Evolutionary conservation across 2,888 invertebrate genomes (phyloP), one percentile per base, ranked within the genome.

Genomic region (Pyrocoelia pectoralis): DNA sequence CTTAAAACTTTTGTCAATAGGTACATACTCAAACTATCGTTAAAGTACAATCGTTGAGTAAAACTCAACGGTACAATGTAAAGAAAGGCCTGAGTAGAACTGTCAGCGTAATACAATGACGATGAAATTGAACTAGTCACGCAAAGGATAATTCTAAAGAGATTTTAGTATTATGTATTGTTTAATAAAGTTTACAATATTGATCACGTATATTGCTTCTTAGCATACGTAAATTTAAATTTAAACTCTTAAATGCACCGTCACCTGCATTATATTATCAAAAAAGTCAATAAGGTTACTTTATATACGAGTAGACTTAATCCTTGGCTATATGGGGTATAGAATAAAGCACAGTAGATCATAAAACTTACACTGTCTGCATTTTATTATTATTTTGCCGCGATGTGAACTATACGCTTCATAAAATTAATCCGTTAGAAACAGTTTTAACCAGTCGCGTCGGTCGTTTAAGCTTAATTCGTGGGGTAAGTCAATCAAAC

Each of bases 371-470:
- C 56, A 61, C 51, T 61, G 61, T 56, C 55, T 61, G 61, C 56
- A 56, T 61, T 61, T 61, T 61, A 61, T 56, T 61, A 56, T 61
- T 60, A 54, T 61, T 61, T 24, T 18, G 33, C 55, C 33, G 51
- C 61, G 41, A 61, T 50, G 51, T 24, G 52, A 56, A 51, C 61
- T 52, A 61, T 56, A 52, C 41, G 43, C 51, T 29, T 29, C 51
- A 52, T 61, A 61, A 61, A 61, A 56, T 56, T 56, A 61, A 61
- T 61, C 61, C 61, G 13, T 43, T 54, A 61, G 61, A 55, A 61
- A 55, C 61, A 61, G 40, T 61, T 61, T 55, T 24, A 51, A 50
- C 54, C 55, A 28, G 54, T 60, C 54, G 46, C 48, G 24, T 19
- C 46, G 15, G 17, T 46, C 17, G 18, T 46, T 29, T 33, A 33